phyloP scores from a whole-genome alignment of 2,113 vertebrate species.

The Trematomus loennbergii region DNA sequence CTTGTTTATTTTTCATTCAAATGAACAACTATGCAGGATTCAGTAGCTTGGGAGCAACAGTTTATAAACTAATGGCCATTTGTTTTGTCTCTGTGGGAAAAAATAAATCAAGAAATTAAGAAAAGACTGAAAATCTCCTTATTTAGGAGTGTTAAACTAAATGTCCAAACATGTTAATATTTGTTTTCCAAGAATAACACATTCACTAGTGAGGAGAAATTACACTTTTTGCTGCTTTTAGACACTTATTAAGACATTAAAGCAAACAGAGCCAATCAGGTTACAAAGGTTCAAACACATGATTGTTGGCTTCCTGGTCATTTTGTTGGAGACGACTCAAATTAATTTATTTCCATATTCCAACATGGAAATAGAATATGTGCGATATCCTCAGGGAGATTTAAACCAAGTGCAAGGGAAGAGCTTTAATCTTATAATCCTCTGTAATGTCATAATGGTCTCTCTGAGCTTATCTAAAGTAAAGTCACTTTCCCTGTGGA shows the following conservation, averaged over 20 bases:
- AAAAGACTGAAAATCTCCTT: background rate
- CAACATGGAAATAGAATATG: constrained; percentile 57
- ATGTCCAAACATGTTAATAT: background rate
- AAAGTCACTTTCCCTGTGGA: constrained; percentile 71
- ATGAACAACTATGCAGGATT: constrained; percentile 7
- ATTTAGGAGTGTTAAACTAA: background rate
- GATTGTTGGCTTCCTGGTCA: constrained; percentile 12
- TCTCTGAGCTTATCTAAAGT: constrained; percentile 68
- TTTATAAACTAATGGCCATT: background rate
- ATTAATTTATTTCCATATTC: constrained; percentile 58
- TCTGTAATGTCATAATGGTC: constrained; percentile 72
- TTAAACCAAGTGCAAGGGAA: constrained; percentile 54
- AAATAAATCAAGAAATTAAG: background rate
- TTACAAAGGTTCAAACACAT: constrained; percentile 33
- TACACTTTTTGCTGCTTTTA: constrained; percentile 10
- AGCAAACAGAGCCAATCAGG: constrained; percentile 5
- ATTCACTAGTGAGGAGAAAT: background rate
- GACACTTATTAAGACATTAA: constrained; percentile 41
- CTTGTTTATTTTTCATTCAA: constrained; percentile 34
- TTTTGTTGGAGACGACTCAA: constrained; percentile 8
- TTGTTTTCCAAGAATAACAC: background rate
- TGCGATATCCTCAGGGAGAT: constrained; percentile 70
- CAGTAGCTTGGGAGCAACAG: background rate
- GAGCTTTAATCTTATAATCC: constrained; percentile 74
- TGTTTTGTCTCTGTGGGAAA: background rate